phyloP scores from a whole-genome alignment of 2,797 vertebrate genomes.

The Threskiornis aethiopicus region DNA sequence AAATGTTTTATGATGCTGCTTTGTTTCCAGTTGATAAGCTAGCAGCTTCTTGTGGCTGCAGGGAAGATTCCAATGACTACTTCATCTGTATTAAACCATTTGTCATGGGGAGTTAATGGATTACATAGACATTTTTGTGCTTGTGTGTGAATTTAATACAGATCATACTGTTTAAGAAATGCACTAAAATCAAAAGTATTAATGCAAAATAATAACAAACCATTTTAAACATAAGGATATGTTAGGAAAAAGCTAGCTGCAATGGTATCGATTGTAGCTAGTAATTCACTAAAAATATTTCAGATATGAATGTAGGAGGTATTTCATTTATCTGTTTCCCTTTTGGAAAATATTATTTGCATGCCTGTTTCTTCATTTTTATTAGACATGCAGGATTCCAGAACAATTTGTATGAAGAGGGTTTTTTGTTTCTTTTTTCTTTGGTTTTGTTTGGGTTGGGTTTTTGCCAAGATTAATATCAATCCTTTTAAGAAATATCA shows the following conservation, averaged over 20 bases:
- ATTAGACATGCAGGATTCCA: background rate
- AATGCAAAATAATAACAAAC: background rate
- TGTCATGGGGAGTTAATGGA: conserved; percentile 13
- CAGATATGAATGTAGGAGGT: background rate
- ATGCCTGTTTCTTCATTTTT: background rate
- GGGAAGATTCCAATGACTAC: conserved; percentile 36
- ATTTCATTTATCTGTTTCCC: background rate
- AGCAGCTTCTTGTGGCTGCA: conserved; percentile 33
- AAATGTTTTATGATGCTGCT: conserved; percentile 38
- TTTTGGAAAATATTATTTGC: background rate
- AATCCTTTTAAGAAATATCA: background rate
- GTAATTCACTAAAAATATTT: background rate
- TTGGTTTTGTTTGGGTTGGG: background rate
- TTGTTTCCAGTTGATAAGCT: conserved; percentile 44
- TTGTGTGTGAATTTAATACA: background rate
- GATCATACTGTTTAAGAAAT: background rate
- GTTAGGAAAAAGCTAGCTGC: background rate
- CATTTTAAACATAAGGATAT: background rate
- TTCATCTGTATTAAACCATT: conserved; percentile 44
- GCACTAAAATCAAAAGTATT: background rate
- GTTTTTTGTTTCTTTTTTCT: background rate
- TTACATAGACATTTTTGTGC: background rate
- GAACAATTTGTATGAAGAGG: background rate
- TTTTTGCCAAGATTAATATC: background rate
- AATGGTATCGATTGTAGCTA: background rate